Evolutionary conservation across 2,797 vertebrate species (phyloP).

Genomic region (Xenopus petersii): DNA sequence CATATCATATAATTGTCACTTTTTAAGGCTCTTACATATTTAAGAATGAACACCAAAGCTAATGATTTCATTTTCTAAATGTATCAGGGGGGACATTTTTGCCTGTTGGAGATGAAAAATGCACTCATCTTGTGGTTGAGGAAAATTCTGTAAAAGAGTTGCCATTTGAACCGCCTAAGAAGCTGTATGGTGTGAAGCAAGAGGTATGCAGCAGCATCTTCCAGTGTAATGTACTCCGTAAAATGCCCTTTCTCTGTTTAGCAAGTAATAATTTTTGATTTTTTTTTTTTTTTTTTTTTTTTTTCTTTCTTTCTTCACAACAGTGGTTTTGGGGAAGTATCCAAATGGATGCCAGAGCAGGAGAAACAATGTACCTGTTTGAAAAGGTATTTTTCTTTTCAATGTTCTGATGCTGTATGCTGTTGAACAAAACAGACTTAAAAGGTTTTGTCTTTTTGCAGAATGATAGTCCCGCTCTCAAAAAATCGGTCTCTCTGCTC

Average conservation of each 20-base stretch:
- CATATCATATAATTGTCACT: no score
- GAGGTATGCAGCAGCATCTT: conserved; percentile 73
- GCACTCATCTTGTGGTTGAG: conserved; percentile 93
- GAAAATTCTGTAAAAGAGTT: conserved; percentile 90
- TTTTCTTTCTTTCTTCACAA: neutral
- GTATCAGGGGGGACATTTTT: conserved; percentile 77
- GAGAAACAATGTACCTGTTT: conserved; percentile 94
- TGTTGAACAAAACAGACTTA: neutral
- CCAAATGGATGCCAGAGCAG: conserved; percentile 97
- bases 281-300: no score
- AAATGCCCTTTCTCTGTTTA: no score
- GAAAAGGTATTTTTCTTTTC: conserved; percentile 77
- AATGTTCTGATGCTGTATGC: neutral
- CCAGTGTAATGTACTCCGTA: no score
- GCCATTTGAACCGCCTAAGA: conserved; percentile 78
- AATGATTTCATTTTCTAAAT: neutral
- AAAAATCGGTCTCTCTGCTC: conserved; percentile 89
- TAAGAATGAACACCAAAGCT: no score
- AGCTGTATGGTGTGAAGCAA: conserved; percentile 90
- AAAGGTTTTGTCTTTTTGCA: conserved; percentile 50
- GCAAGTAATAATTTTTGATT: neutral
- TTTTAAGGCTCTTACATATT: no score
- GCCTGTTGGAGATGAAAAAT: conserved; percentile 82
- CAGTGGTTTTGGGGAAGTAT: conserved; percentile 99
- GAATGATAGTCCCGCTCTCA: conserved; percentile 87